Base-by-base conservation (phyloP, 1,140 invertebrate species). In the Halictus rubicundus region DNA sequence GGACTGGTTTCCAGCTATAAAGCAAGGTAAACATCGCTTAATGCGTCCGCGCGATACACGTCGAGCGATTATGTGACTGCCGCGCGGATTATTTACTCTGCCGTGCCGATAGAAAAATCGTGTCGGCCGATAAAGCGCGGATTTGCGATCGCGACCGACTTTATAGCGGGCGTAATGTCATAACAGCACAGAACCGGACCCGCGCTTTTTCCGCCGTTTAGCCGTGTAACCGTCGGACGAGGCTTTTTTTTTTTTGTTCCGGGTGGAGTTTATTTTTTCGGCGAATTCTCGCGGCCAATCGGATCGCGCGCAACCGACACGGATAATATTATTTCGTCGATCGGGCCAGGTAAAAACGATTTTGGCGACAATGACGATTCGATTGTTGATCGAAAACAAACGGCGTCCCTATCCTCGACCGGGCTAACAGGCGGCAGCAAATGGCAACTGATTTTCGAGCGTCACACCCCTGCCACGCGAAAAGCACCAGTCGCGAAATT, bases 331-430 rank as follows among this genome's bases (percentile, higher is more conserved):
- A 78, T 78, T 78, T 72, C 69, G 69, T 32, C 49, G 69, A 49
- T 21, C 39, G 21, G 21, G 32, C 4, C n/a, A 6, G 23, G 46
- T 21, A 57, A 72, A 78, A 78, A 78, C 76, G 76, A 65, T 78
- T 81, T 57, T 25, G 12, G 49, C 79, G 78, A 64, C 73, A 70
- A 81, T 77, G 79, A 77, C 73, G 65, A 70, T 70, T 77, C 73
- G 74, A 76, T 77, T 77, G 76, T 72, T 78, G 76, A 78, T 49
- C 23, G 73, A 64, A 77, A 77, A 78, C 76, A 78, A 78, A 78
- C 69, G 68, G 27, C 68, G 9, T 1, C 16, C 23, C 37, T 32
- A 46, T 46, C 23, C 54, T 42, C 68, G 23, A 27, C 19, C 21
- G 73, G 25, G 1, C 37, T 32, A 49, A 63, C 71, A 42, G 74